Evolutionary conservation across 2,888 invertebrate species (phyloP).

Genomic region (Trachelus stipa): DNA sequence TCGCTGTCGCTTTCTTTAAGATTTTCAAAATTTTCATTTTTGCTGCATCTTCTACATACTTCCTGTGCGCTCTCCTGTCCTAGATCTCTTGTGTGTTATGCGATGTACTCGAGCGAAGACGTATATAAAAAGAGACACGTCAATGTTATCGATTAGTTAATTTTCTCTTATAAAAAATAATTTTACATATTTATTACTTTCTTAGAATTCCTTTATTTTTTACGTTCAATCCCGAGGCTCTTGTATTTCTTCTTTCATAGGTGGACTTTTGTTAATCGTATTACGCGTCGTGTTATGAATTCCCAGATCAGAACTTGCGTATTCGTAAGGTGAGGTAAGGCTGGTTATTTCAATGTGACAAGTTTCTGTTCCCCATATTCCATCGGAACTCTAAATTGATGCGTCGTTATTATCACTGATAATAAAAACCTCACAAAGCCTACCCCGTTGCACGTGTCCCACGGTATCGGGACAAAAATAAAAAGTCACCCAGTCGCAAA

Average conservation of each 20-base stretch:
- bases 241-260: neutral
- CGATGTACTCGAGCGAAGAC: neutral
- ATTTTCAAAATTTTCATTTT: neutral
- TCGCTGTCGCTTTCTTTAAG: slow-evolving; percentile 26
- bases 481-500: neutral
- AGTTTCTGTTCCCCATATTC: no score
- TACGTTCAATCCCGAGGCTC: neutral
- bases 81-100: neutral
- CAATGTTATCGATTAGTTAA: neutral
- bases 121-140: neutral
- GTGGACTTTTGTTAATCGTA: neutral
- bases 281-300: neutral
- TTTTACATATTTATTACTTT: neutral
- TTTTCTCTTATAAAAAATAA: neutral
- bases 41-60: neutral
- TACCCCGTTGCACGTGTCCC: neutral
- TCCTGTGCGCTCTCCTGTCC: neutral
- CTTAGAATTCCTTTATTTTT: neutral
- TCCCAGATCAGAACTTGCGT: no score
- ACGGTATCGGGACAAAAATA: neutral
- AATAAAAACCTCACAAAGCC: neutral
- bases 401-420: neutral
- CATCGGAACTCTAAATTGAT: no score
- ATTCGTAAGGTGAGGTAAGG: no score
- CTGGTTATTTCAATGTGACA: no score